Conservation (phyloP, 2,888 invertebrate genomes). For the Antheraea assamensis region DNA sequence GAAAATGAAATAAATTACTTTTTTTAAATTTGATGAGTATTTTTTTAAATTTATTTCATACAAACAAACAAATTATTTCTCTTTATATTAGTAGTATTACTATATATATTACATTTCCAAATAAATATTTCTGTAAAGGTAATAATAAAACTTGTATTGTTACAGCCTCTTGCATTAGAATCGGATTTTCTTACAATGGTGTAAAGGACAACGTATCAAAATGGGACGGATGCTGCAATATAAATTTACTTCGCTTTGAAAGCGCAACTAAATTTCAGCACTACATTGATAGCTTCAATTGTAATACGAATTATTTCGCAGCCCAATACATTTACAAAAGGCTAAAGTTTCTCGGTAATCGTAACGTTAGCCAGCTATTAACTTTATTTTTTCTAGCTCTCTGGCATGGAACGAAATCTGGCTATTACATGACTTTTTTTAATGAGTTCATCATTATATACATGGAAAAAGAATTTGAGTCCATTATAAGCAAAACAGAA, state of each 20-base stretch:
- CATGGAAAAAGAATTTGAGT: conserved; percentile 89
- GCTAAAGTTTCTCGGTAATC: conserved; percentile 93
- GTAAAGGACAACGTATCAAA: conserved; percentile 48
- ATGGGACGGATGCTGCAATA: conserved; percentile 96
- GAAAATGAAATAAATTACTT: no score
- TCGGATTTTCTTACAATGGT: conserved; percentile 93
- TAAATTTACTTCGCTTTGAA: conserved; percentile 91
- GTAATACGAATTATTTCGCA: conserved; percentile 97
- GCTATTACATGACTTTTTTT: conserved; percentile 96
- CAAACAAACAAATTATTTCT: no score
- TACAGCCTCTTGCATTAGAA: conserved; percentile 77
- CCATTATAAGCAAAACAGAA: conserved; percentile 78
- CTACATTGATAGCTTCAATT: conserved; percentile 96
- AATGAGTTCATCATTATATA: conserved; percentile 95
- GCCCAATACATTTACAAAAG: conserved; percentile 97
- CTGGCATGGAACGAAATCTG: conserved; percentile 98
- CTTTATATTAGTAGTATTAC: neutral
- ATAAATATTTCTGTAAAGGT: neutral
- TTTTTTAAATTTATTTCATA: no score
- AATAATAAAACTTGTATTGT: conserved; percentile 37
- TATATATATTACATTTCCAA: neutral
- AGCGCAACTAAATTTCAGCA: conserved; percentile 91
- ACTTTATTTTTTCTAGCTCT: conserved; percentile 94
- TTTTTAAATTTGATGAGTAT: no score
- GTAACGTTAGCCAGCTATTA: conserved; percentile 89